Evolutionary conservation across 92 coral and sea anemone species (phyloP), one percentile per base, ranked within the genome.

Genomic region (Phenganax stokvisi): DNA sequence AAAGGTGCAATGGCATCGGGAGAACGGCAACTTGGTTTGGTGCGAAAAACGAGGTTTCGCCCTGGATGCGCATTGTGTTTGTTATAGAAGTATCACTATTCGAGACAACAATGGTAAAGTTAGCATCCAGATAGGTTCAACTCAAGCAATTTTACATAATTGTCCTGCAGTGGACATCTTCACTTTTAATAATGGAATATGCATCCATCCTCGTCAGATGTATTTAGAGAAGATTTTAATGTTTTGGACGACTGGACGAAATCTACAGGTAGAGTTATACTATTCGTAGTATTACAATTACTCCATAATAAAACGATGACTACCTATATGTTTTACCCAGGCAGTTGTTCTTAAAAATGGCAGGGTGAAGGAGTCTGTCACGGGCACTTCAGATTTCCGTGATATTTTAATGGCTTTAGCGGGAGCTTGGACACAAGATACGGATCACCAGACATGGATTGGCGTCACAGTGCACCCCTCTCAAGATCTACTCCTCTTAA

Each of bases 1-100:
- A 6, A 74, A 89, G 12, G 89, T 89, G 17, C 28, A 79, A 10
- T 77, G 88, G n/a, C 97, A 94, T 75, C 85, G 86, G 9, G 81
- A 88, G 10, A 88, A 86, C 1, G 85, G 87, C n/a, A 81, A 86
- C 29, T 81, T 94, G 30, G 87, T 94, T 69, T 94, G 98, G 98
- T 94, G 98, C 85, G 98, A 94, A 81, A 87, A 86, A 51, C 97
- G 98, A 27, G 84, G 86, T 1, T 73, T 88, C 27, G 89, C 88
- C 25, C 83, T 82, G 27, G 80, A 87, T 0, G 85, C 90, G 47
- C 92, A 92, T 65, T 94, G 98, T 85, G 92, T 94, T 53, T 94
- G 98, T 72, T 81, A 88, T 76, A 73, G 98, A 73, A n/a, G 79
- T 64, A 71, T 86, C 54, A 57, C 76, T 71, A 77, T 89, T 30